Conservation (phyloP, 2,113 vertebrate species). For the Takifugu flavidus region DNA sequence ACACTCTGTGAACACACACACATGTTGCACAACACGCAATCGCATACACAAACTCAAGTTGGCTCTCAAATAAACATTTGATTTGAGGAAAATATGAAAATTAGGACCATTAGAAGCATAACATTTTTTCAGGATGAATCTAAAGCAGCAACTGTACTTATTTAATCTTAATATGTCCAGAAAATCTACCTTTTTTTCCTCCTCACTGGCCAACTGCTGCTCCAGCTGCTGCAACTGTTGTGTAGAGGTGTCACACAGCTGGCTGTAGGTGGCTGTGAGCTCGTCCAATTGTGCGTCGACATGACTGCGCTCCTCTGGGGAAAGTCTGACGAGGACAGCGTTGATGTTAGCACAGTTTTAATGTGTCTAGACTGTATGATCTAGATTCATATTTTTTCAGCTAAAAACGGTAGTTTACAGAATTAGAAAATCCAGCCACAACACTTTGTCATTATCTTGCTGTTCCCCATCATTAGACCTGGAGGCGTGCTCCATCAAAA, state of each 20-base stretch:
- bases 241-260: constrained; percentile 82
- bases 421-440: too few relatives aligned
- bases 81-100: too few relatives aligned
- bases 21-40: constrained; percentile 57
- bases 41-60: constrained; percentile 25
- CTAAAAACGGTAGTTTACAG: too few relatives aligned
- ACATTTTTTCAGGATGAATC: not conserved
- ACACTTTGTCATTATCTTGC: not conserved
- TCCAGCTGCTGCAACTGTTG: constrained; percentile 90
- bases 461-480: not conserved
- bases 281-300: constrained; percentile 80
- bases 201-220: constrained; percentile 86
- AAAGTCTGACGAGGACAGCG: constrained; percentile 75
- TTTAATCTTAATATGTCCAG: not conserved
- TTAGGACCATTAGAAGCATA: too few relatives aligned
- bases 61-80: constrained; percentile 32
- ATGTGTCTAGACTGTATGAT: not conserved
- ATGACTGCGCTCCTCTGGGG: constrained; percentile 81
- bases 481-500: constrained; percentile 18
- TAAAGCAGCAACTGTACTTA: not conserved
- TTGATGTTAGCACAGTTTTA: not conserved
- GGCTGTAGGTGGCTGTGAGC: constrained; percentile 83
- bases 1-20: constrained; percentile 65
- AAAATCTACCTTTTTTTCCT: constrained; percentile 88
- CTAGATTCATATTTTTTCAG: not conserved